These are phyloP conservation scores for Penaeus indicus DNA, from an alignment of 1,140 invertebrate species.

Conservation along the genomic window DNA sequence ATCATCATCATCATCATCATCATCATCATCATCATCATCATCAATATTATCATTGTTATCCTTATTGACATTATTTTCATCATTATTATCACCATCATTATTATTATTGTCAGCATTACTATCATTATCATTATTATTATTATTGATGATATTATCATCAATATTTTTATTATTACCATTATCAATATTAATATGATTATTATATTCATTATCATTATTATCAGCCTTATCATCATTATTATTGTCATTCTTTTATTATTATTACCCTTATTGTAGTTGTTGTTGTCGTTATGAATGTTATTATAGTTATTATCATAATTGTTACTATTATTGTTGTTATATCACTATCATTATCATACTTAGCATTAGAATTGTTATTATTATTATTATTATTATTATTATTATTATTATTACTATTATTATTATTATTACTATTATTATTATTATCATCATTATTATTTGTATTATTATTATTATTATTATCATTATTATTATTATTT, in stretches of 20 bases:
- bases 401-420: too few species aligned
- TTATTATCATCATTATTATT: too few species aligned
- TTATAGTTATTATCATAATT: neutral
- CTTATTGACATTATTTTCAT: neutral
- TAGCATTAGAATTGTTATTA: neutral
- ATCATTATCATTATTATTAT: neutral
- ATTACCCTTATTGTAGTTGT: neutral
- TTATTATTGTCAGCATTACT: neutral
- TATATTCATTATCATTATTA: neutral
- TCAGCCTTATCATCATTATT: too few species aligned
- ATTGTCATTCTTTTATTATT: too few species aligned
- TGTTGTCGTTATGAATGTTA: too few species aligned
- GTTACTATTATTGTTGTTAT: neutral
- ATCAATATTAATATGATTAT: neutral
- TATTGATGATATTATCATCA: neutral
- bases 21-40: neutral
- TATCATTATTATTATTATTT: too few species aligned
- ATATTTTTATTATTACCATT: neutral
- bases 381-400: too few species aligned
- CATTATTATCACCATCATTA: neutral
- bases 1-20: neutral
- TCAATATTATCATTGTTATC: neutral
- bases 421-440: too few species aligned
- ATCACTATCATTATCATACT: neutral
- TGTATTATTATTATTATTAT: too few species aligned